Percentiles rank a stretch among this genome's conserved stretches.
Evolutionary conservation across 1,140 invertebrate species (phyloP).

Genomic region (Bicyclus anynana): DNA sequence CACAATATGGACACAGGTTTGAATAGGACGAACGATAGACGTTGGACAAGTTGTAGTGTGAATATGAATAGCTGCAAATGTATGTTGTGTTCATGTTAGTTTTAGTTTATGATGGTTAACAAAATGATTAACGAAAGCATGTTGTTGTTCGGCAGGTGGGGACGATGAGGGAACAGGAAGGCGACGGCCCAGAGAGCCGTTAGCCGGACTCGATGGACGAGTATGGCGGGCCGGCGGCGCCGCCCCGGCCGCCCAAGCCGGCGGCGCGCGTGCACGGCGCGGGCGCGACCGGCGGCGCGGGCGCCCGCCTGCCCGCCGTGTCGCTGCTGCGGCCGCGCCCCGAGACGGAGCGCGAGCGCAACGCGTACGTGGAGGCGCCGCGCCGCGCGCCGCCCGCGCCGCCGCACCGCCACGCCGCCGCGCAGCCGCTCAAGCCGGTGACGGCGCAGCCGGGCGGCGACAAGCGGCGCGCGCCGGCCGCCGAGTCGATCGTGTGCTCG

Average conservation of each 20-base stretch:
- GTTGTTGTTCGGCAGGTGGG: conserved; percentile 66
- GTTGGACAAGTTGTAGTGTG: too few relatives aligned
- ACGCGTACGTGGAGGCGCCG: conserved; percentile 92
- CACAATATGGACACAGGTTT: too few relatives aligned
- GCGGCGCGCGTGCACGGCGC: conserved; percentile 80
- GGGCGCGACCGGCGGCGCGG: conserved; percentile 33
- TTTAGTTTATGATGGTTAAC: neutral
- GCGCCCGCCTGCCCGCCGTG: conserved; percentile 78
- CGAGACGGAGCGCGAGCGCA: conserved; percentile 85
- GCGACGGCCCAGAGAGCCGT: conserved; percentile 77
- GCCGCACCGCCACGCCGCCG: conserved; percentile 77
- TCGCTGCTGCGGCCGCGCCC: conserved; percentile 86
- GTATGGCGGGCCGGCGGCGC: conserved; percentile 81
- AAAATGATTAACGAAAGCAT: conserved; percentile 5
- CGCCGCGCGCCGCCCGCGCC: conserved; percentile 53
- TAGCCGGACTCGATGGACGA: conserved; percentile 75
- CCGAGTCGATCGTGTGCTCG: conserved; percentile 88
- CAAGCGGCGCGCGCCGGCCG: conserved; percentile 65
- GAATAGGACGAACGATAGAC: too few relatives aligned
- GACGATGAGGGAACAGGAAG: conserved; percentile 80
- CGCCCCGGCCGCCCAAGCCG: conserved; percentile 80
- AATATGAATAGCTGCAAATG: too few relatives aligned
- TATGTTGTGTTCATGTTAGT: too few relatives aligned
- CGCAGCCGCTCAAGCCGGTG: conserved; percentile 67
- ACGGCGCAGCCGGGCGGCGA: conserved; percentile 65